Conservation (phyloP, 1,140 invertebrate species). For the Drosophila dunni region DNA sequence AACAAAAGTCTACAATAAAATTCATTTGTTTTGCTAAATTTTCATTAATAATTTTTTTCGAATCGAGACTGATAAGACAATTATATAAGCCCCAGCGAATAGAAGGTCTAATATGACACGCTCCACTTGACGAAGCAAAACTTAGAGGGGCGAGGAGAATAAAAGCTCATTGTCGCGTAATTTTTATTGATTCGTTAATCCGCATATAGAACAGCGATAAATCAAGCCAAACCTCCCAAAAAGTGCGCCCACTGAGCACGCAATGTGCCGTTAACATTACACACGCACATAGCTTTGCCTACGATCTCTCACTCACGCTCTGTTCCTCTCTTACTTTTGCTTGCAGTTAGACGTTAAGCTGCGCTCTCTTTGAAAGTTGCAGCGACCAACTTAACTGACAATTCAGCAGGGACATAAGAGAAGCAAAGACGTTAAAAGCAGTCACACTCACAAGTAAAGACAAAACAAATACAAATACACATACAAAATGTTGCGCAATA, state of each 20-base stretch:
- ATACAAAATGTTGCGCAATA: slow-evolving; percentile 74
- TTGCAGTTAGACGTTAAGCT: slow-evolving; percentile 35
- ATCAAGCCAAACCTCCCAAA: background rate
- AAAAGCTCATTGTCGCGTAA: background rate
- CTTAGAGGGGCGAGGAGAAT: background rate
- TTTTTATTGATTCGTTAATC: slow-evolving; percentile 25
- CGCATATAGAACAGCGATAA: slow-evolving; percentile 1
- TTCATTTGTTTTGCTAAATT: slow-evolving; percentile 13
- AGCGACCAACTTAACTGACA: background rate
- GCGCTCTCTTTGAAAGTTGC: background rate
- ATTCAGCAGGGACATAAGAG: background rate
- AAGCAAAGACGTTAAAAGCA: background rate
- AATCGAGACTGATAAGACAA: slow-evolving; percentile 34
- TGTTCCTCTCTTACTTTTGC: background rate
- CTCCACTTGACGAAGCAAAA: slow-evolving; percentile 14
- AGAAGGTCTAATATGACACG: slow-evolving; percentile 23
- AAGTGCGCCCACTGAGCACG: slow-evolving; percentile 3
- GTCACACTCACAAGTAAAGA: slow-evolving; percentile 6
- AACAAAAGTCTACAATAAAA: slow-evolving; percentile 10
- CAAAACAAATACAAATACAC: slow-evolving; percentile 20
- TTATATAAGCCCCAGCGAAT: slow-evolving; percentile 26
- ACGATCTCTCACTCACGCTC: slow-evolving; percentile 24
- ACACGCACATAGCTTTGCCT: slow-evolving; percentile 1
- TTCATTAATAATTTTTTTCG: slow-evolving; percentile 36
- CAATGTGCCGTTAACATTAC: slow-evolving; percentile 12